A percentile compares a stretch with the other conserved stretches of the same genome.
phyloP scores from a whole-genome alignment of 1,140 invertebrate species.

The Drosophila parabipectinata region DNA sequence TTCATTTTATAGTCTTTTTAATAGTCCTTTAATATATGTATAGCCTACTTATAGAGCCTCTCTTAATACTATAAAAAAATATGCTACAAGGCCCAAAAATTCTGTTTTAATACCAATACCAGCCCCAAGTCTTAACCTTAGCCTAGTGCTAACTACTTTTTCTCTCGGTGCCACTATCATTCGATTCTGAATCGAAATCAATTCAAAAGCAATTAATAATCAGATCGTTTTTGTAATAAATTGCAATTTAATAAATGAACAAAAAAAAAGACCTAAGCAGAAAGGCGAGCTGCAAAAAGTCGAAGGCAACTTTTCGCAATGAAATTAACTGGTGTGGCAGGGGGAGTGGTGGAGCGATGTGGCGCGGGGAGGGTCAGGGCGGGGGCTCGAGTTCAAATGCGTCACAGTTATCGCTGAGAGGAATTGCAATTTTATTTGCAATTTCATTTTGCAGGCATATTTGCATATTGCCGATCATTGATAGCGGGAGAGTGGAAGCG shows the following conservation, averaged over 20 bases:
- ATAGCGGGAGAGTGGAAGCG: constrained; percentile 21
- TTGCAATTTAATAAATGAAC: constrained; percentile 68
- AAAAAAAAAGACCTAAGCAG: constrained; percentile 49
- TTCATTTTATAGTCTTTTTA: too few relatives aligned
- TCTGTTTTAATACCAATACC: too few relatives aligned
- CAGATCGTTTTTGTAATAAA: constrained; percentile 77
- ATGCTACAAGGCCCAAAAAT: too few relatives aligned
- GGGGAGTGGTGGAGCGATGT: constrained; percentile 1
- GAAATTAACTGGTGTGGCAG: constrained; percentile 41
- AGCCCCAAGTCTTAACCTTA: too few relatives aligned
- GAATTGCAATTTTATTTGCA: constrained; percentile 52
- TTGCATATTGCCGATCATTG: constrained; percentile 45
- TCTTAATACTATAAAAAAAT: too few relatives aligned
- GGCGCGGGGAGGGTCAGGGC: constrained; percentile 19
- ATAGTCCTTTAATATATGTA: too few relatives aligned
- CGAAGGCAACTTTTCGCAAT: constrained; percentile 47
- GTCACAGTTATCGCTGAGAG: constrained; percentile 48
- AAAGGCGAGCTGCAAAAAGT: constrained; percentile 44
- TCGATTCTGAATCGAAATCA: constrained; percentile 57
- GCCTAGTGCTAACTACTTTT: background rate
- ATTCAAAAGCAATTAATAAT: constrained; percentile 77
- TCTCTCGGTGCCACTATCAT: constrained; percentile 17
- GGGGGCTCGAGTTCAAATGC: constrained; percentile 53
- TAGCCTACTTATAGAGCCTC: too few relatives aligned
- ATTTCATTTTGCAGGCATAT: constrained; percentile 54